phyloP scores from a whole-genome alignment of 2,888 invertebrate genomes.

The Acleris cristana region DNA sequence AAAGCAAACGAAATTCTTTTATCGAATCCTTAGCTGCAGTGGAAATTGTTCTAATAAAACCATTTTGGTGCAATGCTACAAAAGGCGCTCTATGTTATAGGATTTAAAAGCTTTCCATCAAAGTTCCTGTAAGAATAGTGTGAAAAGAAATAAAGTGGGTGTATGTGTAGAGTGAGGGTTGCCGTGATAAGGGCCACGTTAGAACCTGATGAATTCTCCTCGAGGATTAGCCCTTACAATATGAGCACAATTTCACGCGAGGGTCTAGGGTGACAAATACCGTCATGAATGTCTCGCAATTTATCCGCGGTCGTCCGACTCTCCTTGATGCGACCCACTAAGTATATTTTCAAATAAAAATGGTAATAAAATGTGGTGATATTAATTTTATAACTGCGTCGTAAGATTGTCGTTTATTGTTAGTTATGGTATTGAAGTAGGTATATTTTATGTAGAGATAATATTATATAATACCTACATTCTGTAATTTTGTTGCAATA shows the following conservation, averaged over 20 bases:
- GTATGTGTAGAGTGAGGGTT: conserved; percentile 60
- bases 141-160: conserved; percentile 65
- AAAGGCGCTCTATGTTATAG: neutral
- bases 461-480: too few species aligned
- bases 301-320: conserved; percentile 60
- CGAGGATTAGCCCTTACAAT: conserved; percentile 80
- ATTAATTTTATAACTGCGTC: conserved; percentile 3
- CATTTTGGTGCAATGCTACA: conserved; percentile 24
- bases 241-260: conserved; percentile 78
- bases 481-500: too few species aligned
- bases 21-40: conserved; percentile 12
- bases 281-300: conserved; percentile 63
- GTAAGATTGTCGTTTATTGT: too few species aligned
- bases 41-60: conserved; percentile 17
- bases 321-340: conserved; percentile 46
- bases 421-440: too few species aligned
- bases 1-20: conserved; percentile 19
- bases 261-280: conserved; percentile 66
- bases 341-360: conserved; percentile 77
- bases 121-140: conserved; percentile 21
- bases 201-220: conserved; percentile 74
- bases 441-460: too few species aligned
- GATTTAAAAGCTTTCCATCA: conserved; percentile 21
- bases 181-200: conserved; percentile 66
- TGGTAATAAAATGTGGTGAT: conserved; percentile 71